A percentile compares a stretch with the other conserved stretches of the same genome.
These are phyloP conservation scores for Phasia obesa DNA, from an alignment of 2,888 invertebrate species.

Conservation along the genomic window DNA sequence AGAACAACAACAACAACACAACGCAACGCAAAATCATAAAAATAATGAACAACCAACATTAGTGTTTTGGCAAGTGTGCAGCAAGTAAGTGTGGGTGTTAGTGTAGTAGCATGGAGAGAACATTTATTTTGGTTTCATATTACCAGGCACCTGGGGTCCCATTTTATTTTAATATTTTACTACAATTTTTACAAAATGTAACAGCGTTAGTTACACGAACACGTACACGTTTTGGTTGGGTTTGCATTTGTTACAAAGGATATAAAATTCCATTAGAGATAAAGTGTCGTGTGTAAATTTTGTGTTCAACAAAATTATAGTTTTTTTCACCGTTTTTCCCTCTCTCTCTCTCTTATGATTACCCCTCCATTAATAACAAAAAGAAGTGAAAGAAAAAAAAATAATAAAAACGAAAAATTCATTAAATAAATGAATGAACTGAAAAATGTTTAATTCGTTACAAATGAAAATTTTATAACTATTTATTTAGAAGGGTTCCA, in stretches of 20 bases:
- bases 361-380: neutral
- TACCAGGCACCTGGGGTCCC: slow-evolving; percentile 67
- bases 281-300: slow-evolving; percentile 69
- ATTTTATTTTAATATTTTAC: slow-evolving; percentile 62
- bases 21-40: no score
- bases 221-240: neutral
- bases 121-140: slow-evolving; percentile 70
- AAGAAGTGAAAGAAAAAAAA: neutral
- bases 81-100: neutral
- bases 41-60: neutral
- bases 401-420: slow-evolving; percentile 62
- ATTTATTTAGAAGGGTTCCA: slow-evolving; percentile 51
- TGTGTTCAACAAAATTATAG: slow-evolving; percentile 29
- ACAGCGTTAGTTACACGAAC: slow-evolving; percentile 3
- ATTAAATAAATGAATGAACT: slow-evolving; percentile 68
- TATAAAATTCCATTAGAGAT: slow-evolving; percentile 69
- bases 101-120: slow-evolving; percentile 39
- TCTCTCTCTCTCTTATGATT: neutral
- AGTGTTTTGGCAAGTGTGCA: neutral
- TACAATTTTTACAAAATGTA: slow-evolving; percentile 23
- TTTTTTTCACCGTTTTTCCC: neutral
- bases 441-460: slow-evolving; percentile 63
- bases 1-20: slow-evolving; percentile 1
- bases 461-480: slow-evolving; percentile 63
- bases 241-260: slow-evolving; percentile 48